Evolutionary conservation across 2,797 vertebrate genomes (phyloP), one percentile per base, ranked within the genome.

Genomic region (Silurus lanzhouensis): DNA sequence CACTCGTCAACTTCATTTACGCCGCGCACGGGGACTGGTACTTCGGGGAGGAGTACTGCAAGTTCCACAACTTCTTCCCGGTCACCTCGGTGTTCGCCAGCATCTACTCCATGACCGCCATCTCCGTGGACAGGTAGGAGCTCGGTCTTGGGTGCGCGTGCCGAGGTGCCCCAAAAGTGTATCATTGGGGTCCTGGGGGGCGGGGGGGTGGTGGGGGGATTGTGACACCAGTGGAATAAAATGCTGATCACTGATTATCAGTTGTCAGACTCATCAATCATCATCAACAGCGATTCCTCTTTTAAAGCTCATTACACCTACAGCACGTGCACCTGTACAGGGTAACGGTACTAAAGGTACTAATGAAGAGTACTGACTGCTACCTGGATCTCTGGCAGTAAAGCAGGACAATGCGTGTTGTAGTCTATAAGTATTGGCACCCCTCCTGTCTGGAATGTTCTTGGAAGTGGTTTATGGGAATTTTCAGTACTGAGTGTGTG

Each of bases 31-130:
- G 95, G 0, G 97, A 99, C 66, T 99, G 98, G 98, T 99, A 99
- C 94, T 99, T 99, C 78, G 98, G 98, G 1, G 94, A 97, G 77
- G 94, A 95, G 75, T 99, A 99, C 90, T 99, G 98, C 91, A 97
- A 96, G 91, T 99, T 99, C 93, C 98, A 99, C 92, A 99, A 99
- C 96, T 99, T 99, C 94, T 99, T 99, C 90, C 98, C 98, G 0
- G 98, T 99, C 86, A 96, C 97, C 0, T 96, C 98, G 0, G 96
- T 99, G 89, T 99, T 99, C 61, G 97, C 98, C 82, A 99, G 98
- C 95, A 99, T 99, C 95, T 99, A 99, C 92, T 99, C 98, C 85
- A 99, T 99, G 98, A 98, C 97, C 6, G 98, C 98, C 0, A 99
- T 99, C 64, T 96, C 98, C 5, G 97, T 99, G 89, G 98, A 99